phyloP scores from a whole-genome alignment of 2,113 vertebrate species.

The Bubalus kerabau region DNA sequence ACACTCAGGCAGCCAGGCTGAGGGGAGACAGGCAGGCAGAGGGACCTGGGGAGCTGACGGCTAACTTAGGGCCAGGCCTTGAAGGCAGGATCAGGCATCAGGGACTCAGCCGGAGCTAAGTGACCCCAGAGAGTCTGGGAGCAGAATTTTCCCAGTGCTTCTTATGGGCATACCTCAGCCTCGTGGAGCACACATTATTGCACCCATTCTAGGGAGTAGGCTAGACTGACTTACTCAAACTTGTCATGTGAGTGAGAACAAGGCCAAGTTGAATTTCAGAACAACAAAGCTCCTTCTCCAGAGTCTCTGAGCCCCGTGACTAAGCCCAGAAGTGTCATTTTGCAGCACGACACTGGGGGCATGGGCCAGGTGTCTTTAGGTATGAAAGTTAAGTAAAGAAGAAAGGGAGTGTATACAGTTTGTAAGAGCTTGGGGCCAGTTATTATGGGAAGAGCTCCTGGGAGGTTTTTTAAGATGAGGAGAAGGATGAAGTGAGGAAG shows the following conservation, averaged over 20 bases:
- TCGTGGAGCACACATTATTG: not conserved
- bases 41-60: not conserved
- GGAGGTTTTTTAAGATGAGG: not conserved
- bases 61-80: not conserved
- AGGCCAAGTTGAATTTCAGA: not conserved
- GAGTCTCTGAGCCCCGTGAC: not conserved
- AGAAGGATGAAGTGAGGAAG: not conserved
- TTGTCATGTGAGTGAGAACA: not conserved
- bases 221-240: not conserved
- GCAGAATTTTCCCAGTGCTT: not conserved
- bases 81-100: not conserved
- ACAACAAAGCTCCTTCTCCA: not conserved
- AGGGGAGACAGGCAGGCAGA: not conserved
- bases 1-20: not conserved
- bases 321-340: not conserved
- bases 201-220: not conserved
- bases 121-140: not conserved
- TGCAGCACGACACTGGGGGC: not conserved
- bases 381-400: not conserved
- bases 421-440: not conserved
- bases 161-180: not conserved
- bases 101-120: not conserved
- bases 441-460: not conserved
- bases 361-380: not conserved
- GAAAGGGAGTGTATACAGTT: not conserved